Evolutionary conservation across 2,888 invertebrate species (phyloP), one percentile per base, ranked within the genome.

Genomic region (Amiota communis): DNA sequence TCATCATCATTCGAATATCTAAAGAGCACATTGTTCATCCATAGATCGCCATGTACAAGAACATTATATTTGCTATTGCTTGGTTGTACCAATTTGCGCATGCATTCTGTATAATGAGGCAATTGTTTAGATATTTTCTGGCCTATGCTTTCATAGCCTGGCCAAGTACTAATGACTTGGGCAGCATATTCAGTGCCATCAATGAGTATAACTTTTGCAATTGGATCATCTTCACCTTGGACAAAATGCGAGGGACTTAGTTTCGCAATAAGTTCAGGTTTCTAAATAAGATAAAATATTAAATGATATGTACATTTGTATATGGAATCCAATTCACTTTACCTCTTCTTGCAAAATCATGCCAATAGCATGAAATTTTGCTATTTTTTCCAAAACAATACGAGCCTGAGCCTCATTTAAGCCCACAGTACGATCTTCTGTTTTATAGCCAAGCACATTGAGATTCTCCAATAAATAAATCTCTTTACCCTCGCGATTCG

Each of bases 361-460:
- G 0, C 92, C 92, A 13, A 90, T 88, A 0, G 91, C 92, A 81
- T 93, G 93, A 79, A 91, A 91, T 78, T 89, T 90, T 0, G 91
- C 92, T 77, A 93, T 79, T 81, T 91, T 86, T 1, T 88, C 86
- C 13, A 92, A 80, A 3, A 91, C 91, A 53, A 91, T 61, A 46
- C 87, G 78, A 61, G 90, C 90, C 75, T 92, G 92, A 1, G 86
- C 84, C 70, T 90, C 81, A 80, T 91, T 90, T 8, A 92, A 86
- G 13, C 92, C 92, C 9, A 83, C 76, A 56, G 88, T 87, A 20
- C 92, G 90, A 80, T 91, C 88, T 0, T 90, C 89, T 87, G 92
- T 90, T 1, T 84, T 82, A 81, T 90, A 93, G 2, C 91, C 92
- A 47, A 89, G 76, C 0, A 88, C 86, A 1, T 90, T 87, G 1